A percentile compares a stretch with the other conserved stretches of the same genome.
phyloP scores from a whole-genome alignment of 2,888 invertebrate species.

The Volucella zonaria region DNA sequence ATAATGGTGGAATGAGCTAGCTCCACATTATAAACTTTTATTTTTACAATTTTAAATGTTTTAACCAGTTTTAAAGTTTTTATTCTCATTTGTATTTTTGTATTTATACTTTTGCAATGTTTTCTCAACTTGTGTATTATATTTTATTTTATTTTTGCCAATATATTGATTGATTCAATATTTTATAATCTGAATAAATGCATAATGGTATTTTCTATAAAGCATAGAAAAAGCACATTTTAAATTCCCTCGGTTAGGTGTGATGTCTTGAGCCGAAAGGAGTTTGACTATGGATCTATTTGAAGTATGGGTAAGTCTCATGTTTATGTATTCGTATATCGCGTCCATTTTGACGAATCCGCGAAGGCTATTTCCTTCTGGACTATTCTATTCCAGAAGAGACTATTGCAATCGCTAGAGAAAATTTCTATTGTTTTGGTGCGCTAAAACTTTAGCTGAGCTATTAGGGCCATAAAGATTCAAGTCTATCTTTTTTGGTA shows the following conservation, averaged over 20 bases:
- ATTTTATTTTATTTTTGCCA: constrained; percentile 35
- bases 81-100: constrained; percentile 8
- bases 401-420: constrained; percentile 23
- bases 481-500: constrained; percentile 77
- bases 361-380: constrained; percentile 27
- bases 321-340: neutral
- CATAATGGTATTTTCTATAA: neutral
- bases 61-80: constrained; percentile 6
- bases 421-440: constrained; percentile 19
- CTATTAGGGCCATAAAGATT: constrained; percentile 77
- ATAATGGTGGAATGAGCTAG: constrained; percentile 78
- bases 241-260: neutral
- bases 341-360: neutral
- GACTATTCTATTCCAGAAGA: neutral
- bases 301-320: constrained; percentile 8
- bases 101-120: neutral
- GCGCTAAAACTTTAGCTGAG: constrained; percentile 61
- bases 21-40: neutral
- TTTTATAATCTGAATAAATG: constrained; percentile 23
- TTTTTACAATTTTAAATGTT: neutral
- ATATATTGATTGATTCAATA: constrained; percentile 76
- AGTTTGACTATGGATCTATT: neutral
- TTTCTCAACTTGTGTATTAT: constrained; percentile 44
- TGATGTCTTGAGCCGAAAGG: neutral
- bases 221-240: neutral